Evolutionary conservation across 2,888 invertebrate species (phyloP).

Genomic region (Scaptomyza reducta): DNA sequence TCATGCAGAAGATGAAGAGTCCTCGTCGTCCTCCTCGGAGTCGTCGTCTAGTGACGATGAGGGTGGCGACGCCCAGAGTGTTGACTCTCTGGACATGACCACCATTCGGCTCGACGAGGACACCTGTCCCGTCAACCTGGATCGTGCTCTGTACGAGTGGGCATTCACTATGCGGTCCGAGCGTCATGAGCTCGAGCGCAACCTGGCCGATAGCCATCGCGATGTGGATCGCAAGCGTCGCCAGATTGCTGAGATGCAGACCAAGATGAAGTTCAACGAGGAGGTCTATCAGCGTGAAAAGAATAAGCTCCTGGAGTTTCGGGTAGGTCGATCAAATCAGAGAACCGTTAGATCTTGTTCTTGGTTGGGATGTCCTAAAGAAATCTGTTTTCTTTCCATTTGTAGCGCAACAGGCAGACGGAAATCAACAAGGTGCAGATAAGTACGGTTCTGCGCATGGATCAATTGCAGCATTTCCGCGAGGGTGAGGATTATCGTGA

Average conservation of each 20-base stretch:
- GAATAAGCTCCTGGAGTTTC: constrained; percentile 87
- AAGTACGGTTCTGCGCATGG: constrained; percentile 88
- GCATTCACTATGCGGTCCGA: constrained; percentile 87
- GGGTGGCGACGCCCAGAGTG: constrained; percentile 86
- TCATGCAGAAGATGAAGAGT: constrained; percentile 85
- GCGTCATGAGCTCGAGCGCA: constrained; percentile 86
- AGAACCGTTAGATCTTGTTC: not conserved
- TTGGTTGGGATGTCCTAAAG: too few species aligned
- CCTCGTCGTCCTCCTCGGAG: constrained; percentile 86
- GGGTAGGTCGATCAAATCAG: constrained; percentile 85
- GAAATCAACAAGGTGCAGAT: constrained; percentile 91
- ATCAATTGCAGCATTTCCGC: constrained; percentile 87
- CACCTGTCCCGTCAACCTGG: constrained; percentile 90
- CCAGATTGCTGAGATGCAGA: constrained; percentile 87
- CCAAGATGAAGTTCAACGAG: constrained; percentile 86
- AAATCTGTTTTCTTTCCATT: not conserved
- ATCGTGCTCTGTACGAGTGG: constrained; percentile 87
- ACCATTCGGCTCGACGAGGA: constrained; percentile 89
- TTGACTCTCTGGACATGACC: constrained; percentile 88
- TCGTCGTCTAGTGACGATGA: constrained; percentile 85
- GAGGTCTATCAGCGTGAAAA: constrained; percentile 86
- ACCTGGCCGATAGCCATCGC: constrained; percentile 86
- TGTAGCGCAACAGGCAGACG: constrained; percentile 87
- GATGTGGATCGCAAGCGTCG: constrained; percentile 86
- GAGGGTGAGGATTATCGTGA: constrained; percentile 85